Evolutionary conservation across 2,888 invertebrate species (phyloP).

Genomic region (Drosophila picticornis): DNA sequence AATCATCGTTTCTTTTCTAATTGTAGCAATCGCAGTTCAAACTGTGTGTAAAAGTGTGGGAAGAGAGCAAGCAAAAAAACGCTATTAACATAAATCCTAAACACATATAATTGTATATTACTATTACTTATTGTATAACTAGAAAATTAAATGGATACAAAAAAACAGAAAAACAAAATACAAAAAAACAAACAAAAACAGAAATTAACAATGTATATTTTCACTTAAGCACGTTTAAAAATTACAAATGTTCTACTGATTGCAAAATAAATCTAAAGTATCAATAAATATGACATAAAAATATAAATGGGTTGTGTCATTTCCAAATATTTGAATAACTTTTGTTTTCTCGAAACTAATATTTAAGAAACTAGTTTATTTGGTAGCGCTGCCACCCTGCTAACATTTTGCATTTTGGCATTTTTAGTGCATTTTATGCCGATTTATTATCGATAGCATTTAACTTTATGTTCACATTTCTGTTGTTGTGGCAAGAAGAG

Average conservation of each 20-base stretch:
- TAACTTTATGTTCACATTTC: conserved; percentile 18
- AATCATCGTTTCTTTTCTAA: conserved; percentile 58
- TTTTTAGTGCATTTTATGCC: conserved; percentile 24
- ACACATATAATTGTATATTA: conserved; percentile 66
- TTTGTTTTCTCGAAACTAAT: background rate
- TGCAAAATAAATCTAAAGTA: conserved; percentile 71
- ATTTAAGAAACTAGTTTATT: background rate
- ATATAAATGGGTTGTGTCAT: background rate
- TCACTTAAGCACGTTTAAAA: conserved; percentile 78
- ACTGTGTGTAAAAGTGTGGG: conserved; percentile 14
- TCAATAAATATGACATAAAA: conserved; percentile 64
- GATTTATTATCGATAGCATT: conserved; percentile 23
- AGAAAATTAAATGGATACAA: conserved; percentile 66
- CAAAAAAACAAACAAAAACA: conserved; percentile 5
- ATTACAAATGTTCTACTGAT: conserved; percentile 78
- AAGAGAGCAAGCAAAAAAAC: conserved; percentile 42
- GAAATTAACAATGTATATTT: conserved; percentile 74
- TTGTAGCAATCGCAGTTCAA: conserved; percentile 54
- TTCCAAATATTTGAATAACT: background rate
- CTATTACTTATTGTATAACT: conserved; percentile 77
- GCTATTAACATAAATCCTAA: conserved; percentile 76
- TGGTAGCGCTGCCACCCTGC: background rate
- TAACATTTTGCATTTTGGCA: background rate
- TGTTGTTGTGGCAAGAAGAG: conserved; percentile 35
- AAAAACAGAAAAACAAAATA: conserved; percentile 36